Base-by-base conservation (phyloP, 2,888 invertebrate genomes). In the Brenthis ino region DNA sequence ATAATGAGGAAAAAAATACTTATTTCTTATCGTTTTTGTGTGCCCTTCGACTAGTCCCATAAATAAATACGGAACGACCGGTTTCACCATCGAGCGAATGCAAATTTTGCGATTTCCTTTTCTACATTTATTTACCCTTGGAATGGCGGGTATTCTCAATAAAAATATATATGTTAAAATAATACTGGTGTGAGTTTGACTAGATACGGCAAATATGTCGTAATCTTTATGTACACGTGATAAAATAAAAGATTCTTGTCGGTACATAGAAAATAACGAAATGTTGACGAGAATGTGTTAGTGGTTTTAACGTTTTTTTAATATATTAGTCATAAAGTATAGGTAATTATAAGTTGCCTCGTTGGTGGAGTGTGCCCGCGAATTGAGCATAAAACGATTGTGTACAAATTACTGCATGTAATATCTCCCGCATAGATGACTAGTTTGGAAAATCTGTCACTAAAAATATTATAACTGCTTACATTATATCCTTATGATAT, bases 41-140 rank as follows among this genome's bases (percentile, higher is more conserved):
- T 80, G 81, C 82, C 81, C 82, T 84, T 82, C 80, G 76, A 74
- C 76, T 81, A 81, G 85, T 83, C 80, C 81, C 77, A 70, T 79
- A 80, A 81, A 80, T 80, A 85, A 83, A 87, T 77, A 84, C 82
- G 82, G 83, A 84, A 85, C 75, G 75, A 75, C 61, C 73, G 75
- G 65, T 69, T 72, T 64, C 64, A 65, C 58, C 65, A 68, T 50
- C 24, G 54, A 70, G 71, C 72, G 66, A 72, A 81, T 80, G 80
- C 79, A 77, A 81, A 80, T 77, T 79, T 78, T 73, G 77, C 69
- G 77, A 82, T 82, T 81, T 77, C 79, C 81, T 81, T 82, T 82
- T 77, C 76, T 48, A 48, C 24, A 50, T 28, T 28, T 60, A 50
- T 60, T 60, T 82, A 80, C 77, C 85, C 85, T 85, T 86, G 84